Evolutionary conservation across 2,797 vertebrate genomes (phyloP).

Genomic region (Phataginus tetradactyla): DNA sequence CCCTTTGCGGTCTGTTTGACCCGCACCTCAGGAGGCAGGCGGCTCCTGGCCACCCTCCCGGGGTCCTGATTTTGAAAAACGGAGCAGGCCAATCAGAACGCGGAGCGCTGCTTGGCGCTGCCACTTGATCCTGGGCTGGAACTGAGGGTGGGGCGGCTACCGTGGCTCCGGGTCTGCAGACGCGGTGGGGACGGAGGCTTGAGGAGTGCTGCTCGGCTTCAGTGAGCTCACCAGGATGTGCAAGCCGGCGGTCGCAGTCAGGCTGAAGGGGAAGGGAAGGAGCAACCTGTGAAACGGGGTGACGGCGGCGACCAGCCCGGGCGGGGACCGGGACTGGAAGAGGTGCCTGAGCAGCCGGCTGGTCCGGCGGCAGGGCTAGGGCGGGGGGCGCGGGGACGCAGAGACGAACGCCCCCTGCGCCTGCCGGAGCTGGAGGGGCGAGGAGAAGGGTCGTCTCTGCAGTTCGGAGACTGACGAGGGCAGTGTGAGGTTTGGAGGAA

Average conservation of each 20-base stretch:
- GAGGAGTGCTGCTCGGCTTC: background rate
- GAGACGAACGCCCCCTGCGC: fast-evolving
- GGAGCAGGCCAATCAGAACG: slow-evolving; percentile 71
- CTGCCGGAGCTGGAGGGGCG: background rate
- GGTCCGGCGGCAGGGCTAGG: background rate
- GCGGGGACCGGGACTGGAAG: slow-evolving; percentile 75
- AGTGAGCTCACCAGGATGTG: background rate
- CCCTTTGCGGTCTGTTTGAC: fast-evolving
- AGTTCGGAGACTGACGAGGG: background rate
- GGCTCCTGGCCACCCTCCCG: slow-evolving; percentile 1
- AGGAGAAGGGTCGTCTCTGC: background rate
- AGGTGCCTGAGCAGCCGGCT: slow-evolving; percentile 45
- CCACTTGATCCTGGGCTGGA: slow-evolving; percentile 52
- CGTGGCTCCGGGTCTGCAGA: fast-evolving
- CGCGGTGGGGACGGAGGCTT: background rate
- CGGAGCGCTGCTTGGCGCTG: slow-evolving; percentile 64
- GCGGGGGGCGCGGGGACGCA: background rate
- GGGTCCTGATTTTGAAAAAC: slow-evolving; percentile 81
- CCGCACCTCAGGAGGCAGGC: slow-evolving; percentile 19
- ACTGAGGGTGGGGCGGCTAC: fast-evolving
- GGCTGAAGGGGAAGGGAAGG: background rate
- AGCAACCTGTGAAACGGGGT: slow-evolving; percentile 75
- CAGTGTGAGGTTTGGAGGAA: background rate
- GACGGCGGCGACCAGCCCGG: slow-evolving; percentile 75
- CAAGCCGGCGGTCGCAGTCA: background rate